A percentile compares a stretch with the other conserved stretches of the same genome.
These are phyloP conservation scores for Cataglyphis cursor DNA, from an alignment of 2,888 invertebrate genomes.

Conservation along the genomic window DNA sequence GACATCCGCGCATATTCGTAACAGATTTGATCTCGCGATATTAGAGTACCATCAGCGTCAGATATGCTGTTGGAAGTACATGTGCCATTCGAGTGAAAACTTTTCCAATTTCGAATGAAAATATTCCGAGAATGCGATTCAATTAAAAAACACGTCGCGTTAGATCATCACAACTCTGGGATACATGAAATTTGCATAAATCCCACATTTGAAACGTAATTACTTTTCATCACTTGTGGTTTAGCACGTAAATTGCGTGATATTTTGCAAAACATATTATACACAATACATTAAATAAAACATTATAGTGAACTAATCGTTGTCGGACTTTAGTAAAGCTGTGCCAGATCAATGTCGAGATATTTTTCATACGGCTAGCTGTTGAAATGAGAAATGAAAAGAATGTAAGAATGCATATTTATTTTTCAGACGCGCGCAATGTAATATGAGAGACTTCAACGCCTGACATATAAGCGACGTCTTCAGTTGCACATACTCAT, in stretches of 20 bases:
- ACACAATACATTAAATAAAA: background rate
- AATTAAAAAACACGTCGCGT: constrained; percentile 18
- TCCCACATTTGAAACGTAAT: background rate
- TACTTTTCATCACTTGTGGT: background rate
- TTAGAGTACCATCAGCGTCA: constrained; percentile 31
- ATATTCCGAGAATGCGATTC: constrained; percentile 5
- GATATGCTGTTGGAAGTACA: background rate
- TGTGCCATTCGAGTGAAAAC: background rate
- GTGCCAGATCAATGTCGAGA: background rate
- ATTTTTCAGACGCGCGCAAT: constrained; percentile 34
- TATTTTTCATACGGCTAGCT: background rate
- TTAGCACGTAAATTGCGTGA: background rate
- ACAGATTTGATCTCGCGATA: constrained; percentile 13
- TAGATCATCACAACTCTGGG: background rate
- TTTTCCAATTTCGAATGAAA: background rate
- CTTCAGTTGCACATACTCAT: constrained; percentile 52
- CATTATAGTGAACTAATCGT: background rate
- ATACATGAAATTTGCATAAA: constrained; percentile 18
- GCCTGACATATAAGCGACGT: constrained; percentile 56
- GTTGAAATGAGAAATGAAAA: background rate
- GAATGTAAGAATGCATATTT: constrained; percentile 7
- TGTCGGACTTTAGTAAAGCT: background rate
- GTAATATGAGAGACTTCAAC: constrained; percentile 63
- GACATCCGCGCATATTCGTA: background rate
- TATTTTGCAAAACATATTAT: background rate